phyloP scores from a whole-genome alignment of 2,797 vertebrate species.

The Urocyon cinereoargenteus region DNA sequence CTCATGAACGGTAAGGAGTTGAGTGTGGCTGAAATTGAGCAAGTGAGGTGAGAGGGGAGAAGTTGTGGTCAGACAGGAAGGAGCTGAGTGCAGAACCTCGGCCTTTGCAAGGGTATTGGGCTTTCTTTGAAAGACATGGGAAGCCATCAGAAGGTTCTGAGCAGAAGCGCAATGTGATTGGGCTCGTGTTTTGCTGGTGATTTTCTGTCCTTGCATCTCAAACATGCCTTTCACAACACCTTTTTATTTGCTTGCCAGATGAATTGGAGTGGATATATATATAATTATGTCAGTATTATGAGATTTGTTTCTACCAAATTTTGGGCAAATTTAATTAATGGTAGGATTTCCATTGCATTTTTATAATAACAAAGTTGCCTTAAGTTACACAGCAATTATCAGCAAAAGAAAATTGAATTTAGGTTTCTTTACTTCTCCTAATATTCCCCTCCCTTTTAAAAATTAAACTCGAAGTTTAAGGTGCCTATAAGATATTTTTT shows the following conservation, averaged over 20 bases:
- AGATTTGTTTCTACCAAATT: neutral
- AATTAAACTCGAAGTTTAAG: neutral
- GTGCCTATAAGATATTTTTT: neutral
- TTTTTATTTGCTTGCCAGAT: conserved; percentile 22
- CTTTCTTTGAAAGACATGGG: neutral
- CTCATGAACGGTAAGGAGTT: neutral
- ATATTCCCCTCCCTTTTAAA: neutral
- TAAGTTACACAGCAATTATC: neutral
- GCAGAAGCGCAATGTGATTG: neutral
- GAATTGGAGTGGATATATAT: neutral
- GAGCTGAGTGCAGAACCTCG: neutral
- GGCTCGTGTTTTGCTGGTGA: neutral
- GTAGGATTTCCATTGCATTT: neutral
- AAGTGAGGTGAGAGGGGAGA: neutral
- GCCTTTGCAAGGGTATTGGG: neutral
- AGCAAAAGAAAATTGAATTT: conserved; percentile 32
- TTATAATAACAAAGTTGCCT: conserved; percentile 11
- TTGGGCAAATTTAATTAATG: conserved; percentile 26
- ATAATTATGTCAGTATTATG: neutral
- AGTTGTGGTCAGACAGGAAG: neutral
- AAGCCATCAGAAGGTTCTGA: neutral
- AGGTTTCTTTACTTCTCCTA: neutral
- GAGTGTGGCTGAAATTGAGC: neutral
- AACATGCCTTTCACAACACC: neutral
- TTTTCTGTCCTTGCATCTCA: neutral